Conservation (phyloP, 2,113 vertebrate species). For the Oncorhynchus clarkii region DNA sequence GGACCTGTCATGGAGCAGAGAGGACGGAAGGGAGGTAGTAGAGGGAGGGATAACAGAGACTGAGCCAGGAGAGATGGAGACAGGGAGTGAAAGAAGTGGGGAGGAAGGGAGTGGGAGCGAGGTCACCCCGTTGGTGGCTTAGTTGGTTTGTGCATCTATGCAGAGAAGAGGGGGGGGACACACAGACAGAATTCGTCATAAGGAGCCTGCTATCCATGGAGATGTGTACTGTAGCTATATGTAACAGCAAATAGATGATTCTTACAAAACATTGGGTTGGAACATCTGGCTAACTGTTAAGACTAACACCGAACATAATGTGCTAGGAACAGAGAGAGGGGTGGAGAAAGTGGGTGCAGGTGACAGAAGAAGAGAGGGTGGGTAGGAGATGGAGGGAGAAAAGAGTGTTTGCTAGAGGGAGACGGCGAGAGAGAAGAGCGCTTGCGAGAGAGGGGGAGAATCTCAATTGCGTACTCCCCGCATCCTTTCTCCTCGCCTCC, state of each 20-base stretch:
- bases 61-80: background rate
- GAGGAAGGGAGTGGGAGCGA: background rate
- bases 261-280: no score
- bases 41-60: constrained; percentile 1
- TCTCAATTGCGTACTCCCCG: no score
- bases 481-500: no score
- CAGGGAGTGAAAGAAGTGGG: constrained; percentile 10
- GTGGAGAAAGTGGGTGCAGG: background rate
- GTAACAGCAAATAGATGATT: no score
- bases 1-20: constrained; percentile 53
- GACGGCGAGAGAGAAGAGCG: no score
- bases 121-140: no score
- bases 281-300: no score
- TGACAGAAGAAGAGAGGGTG: constrained; percentile 23
- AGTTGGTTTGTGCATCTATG: background rate
- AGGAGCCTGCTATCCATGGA: background rate
- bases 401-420: background rate
- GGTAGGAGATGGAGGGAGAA: constrained; percentile 27
- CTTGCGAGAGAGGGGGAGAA: background rate
- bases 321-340: no score
- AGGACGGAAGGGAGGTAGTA: constrained; percentile 1
- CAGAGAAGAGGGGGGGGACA: constrained; percentile 14
- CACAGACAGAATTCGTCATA: background rate
- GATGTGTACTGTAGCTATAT: constrained; percentile 1
- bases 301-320: no score